Base-by-base conservation (phyloP, 1,140 invertebrate species). In the Musca domestica region DNA sequence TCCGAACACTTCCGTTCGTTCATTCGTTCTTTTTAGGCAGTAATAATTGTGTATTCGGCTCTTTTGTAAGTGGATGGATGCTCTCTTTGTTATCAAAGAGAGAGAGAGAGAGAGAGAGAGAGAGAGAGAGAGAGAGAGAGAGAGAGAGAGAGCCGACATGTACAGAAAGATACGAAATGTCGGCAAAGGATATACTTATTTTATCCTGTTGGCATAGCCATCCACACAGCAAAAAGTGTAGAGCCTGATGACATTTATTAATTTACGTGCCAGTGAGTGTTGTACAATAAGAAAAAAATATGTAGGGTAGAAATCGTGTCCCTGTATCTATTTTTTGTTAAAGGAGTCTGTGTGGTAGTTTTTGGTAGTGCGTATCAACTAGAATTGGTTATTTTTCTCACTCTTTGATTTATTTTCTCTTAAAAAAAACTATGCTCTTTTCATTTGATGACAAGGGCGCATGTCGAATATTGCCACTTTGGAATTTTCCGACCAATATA, bases 1-100 rank as follows among this genome's bases (percentile, higher is more conserved):
- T 74, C 73, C 75, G 73, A 69, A 41, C 34, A 71, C 46, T 63
- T 64, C 67, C 52, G 51, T 56, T 25, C 52, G n/a, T 30, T n/a
- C n/a, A n/a, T n/a, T n/a, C n/a, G n/a, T n/a, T n/a, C 12, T 12
- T 41, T 41, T 12, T n/a, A 17, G 51, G 30, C 14, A n/a, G 6
- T n/a, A 2, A 12, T 41, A n/a, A 25, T 20, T 25, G 25, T 49
- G 65, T 22, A 52, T 66, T 12, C 30, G 49, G 22, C 30, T 22
- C 15, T 56, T 67, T 51, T 54, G 66, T 67, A 54, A 67, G n/a
- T 56, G 48, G 54, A n/a, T n/a, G 52, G 15, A 23, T 22, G 6
- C 15, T 20, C 65, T 30, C 20, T 46, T 19, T 34, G 27, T 67
- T 30, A 30, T 58, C 56, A n/a, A 30, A 58, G n/a, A n/a, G n/a